Base-by-base conservation (phyloP, 1,140 invertebrate species). In the Drosophila tani region DNA sequence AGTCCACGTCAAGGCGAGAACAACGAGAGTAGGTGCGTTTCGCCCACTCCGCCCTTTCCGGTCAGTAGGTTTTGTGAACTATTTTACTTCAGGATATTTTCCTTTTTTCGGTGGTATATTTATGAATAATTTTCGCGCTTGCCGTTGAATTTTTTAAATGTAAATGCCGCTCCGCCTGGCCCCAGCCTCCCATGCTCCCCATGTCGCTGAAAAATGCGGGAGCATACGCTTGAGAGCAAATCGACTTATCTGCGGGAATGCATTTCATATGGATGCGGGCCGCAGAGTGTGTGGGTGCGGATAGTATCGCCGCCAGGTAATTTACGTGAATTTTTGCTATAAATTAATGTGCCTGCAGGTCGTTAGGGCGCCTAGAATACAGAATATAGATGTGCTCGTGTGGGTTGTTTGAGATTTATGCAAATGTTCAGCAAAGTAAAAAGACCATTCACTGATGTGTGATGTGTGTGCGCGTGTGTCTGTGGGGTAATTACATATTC, bases 71-170 rank as follows among this genome's bases (percentile, higher is more conserved):
- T 81, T 70, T 71, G 35, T 56, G 32, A 41, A 47, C 71, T 60
- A 45, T 56, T 32, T 46, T 35, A 35, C 27, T 59, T 55, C 38
- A 19, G 43, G 56, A 41, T 56, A 40, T 70, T 66, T 53, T 60
- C 51, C 19, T 56, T 71, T 59, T 51, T 75, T 65, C 45, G 50
- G 76, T 62, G 65, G 71, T 60, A 82, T 79, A 81, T 86, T 86
- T 86, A 81, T 86, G 75, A 86, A 85, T 81, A 86, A 86, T 86
- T 86, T 86, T 83, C 75, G 57, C 75, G 62, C 75, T 84, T 77
- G 77, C 64, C 41, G 73, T 83, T 65, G 75, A 81, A 86, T 86
- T 86, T 86, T 85, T 86, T 76, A 81, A 85, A 78, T 85, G 75
- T 71, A 85, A 85, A 81, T 79, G 59, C 56, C 69, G 65, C n/a